These are phyloP conservation scores for Acrocephalus arundinaceus DNA, from an alignment of 2,113 vertebrate species.

Conservation along the genomic window DNA sequence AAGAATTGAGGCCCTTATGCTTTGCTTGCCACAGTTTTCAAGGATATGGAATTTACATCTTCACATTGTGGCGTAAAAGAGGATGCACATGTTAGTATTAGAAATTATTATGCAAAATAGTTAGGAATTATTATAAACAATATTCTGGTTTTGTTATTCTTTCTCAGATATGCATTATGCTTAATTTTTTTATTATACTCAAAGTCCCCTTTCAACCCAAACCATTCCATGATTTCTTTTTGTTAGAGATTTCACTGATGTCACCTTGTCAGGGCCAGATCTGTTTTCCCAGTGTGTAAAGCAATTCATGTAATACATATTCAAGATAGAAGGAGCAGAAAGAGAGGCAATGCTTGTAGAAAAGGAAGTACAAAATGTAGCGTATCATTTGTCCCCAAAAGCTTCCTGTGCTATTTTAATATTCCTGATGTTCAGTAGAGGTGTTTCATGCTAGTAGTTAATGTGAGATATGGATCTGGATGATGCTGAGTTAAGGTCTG, in stretches of 20 bases:
- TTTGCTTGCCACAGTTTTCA: background rate
- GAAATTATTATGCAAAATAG: background rate
- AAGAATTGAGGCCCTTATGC: background rate
- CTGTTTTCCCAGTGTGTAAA: background rate
- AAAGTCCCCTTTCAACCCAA: background rate
- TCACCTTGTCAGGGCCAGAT: background rate
- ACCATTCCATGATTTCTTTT: background rate
- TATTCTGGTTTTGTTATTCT: background rate
- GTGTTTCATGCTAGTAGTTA: background rate
- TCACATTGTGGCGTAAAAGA: background rate
- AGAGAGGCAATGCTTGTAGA: background rate
- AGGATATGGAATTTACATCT: background rate
- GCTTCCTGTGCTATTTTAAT: background rate
- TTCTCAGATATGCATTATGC: background rate
- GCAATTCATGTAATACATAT: background rate
- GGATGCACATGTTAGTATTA: background rate
- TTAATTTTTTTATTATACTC: background rate
- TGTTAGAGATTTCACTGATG: background rate
- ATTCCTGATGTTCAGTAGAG: background rate
- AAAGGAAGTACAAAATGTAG: background rate
- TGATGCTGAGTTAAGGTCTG: background rate
- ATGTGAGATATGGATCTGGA: background rate
- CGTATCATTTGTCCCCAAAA: background rate
- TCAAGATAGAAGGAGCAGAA: background rate
- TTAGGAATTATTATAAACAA: background rate